These are phyloP conservation scores for Sphyrna mokarran DNA, from an alignment of 2,113 vertebrate species.

Conservation along the genomic window DNA sequence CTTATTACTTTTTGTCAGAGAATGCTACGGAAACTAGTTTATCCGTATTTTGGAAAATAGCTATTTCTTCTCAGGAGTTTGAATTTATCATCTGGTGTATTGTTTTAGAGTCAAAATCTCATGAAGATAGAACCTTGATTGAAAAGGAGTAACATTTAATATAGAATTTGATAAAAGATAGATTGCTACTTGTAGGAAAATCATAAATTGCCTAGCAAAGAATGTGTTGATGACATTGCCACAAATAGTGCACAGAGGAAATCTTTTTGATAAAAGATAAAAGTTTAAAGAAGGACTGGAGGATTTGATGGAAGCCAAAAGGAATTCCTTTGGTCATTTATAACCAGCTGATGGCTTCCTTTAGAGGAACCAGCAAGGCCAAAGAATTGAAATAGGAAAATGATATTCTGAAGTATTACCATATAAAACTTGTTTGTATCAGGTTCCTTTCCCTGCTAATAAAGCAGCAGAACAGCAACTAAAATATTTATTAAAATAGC, in stretches of 20 bases:
- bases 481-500: not conserved
- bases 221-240: not conserved
- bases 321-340: not conserved
- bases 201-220: not conserved
- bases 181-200: not conserved
- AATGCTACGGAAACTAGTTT: not conserved
- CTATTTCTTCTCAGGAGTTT: not conserved
- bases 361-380: not conserved
- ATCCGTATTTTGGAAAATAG: not conserved
- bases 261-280: not conserved
- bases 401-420: not conserved
- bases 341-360: not conserved
- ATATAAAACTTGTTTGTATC: not conserved
- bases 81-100: not conserved
- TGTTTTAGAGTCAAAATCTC: not conserved
- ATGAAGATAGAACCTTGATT: not conserved
- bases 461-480: not conserved
- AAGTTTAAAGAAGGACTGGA: not conserved
- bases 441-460: not conserved
- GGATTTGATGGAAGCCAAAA: not conserved
- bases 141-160: not conserved
- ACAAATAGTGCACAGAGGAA: not conserved
- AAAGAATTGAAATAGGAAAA: not conserved
- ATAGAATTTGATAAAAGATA: not conserved
- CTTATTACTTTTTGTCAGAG: not conserved